Conservation (phyloP, 2,797 vertebrate genomes). For the Clamator glandarius region DNA sequence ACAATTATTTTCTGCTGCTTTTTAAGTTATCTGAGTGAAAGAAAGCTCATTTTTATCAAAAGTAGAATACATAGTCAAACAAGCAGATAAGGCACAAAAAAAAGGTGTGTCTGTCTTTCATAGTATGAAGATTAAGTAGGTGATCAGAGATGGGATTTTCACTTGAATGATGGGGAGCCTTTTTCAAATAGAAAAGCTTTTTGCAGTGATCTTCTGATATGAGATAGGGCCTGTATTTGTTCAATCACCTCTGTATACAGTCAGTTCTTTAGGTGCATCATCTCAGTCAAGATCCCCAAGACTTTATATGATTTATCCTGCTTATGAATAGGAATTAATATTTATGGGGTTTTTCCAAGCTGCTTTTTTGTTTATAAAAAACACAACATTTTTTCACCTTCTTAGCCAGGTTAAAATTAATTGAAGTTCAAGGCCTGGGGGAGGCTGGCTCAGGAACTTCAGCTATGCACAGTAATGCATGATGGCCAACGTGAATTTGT, state of each 20-base stretch:
- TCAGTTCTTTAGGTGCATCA: background rate
- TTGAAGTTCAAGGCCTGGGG: background rate
- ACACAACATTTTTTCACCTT: rapidly evolving
- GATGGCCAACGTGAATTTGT: background rate
- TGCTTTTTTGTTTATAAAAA: background rate
- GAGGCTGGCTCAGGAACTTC: background rate
- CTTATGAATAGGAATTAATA: background rate
- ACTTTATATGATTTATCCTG: background rate
- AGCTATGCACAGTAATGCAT: background rate
- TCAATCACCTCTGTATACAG: background rate
- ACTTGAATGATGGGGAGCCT: background rate
- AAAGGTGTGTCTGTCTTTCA: background rate
- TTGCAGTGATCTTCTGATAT: background rate
- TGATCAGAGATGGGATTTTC: background rate
- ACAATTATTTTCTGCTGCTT: background rate
- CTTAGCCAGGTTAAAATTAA: background rate
- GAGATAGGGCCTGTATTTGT: background rate
- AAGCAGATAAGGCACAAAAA: background rate
- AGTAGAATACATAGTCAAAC: background rate
- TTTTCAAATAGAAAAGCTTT: background rate
- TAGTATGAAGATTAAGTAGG: background rate
- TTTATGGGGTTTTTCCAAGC: rapidly evolving
- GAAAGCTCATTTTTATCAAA: background rate
- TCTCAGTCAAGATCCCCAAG: background rate
- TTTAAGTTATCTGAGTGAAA: background rate